These are phyloP conservation scores for Lacerta agilis DNA, from an alignment of 2,797 vertebrate genomes.

Conservation along the genomic window DNA sequence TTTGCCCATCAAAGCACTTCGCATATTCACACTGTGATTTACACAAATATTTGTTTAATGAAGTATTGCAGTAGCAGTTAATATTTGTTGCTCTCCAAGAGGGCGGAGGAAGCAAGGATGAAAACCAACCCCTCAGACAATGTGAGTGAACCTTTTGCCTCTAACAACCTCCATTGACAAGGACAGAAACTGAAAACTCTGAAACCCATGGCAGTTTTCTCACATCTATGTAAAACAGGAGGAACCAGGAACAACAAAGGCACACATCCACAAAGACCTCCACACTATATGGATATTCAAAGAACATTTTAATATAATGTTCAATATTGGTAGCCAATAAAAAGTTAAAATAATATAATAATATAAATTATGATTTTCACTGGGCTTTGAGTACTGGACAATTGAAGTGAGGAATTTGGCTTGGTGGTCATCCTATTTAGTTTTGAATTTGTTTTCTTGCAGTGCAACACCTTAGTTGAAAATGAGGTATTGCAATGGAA, in stretches of 20 bases:
- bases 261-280: background rate
- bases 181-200: background rate
- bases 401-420: background rate
- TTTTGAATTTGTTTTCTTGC: background rate
- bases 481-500: background rate
- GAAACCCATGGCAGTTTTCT: background rate
- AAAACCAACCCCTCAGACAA: constrained; percentile 32
- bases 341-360: background rate
- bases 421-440: background rate
- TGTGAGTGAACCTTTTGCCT: constrained; percentile 5
- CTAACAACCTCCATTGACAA: background rate
- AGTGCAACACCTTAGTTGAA: background rate
- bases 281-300: too few species aligned
- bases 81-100: constrained; percentile 66
- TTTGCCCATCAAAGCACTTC: constrained; percentile 55
- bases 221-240: background rate
- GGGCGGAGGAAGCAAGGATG: constrained; percentile 18
- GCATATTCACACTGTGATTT: constrained; percentile 67
- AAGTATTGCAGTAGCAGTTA: constrained; percentile 60
- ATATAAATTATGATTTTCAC: background rate
- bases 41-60: constrained; percentile 68
- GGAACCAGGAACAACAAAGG: background rate
- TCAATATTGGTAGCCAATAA: background rate
- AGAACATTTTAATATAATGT: background rate
- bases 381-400: background rate